phyloP scores from a whole-genome alignment of 2,797 vertebrate genomes.

The Rhinella marina region DNA sequence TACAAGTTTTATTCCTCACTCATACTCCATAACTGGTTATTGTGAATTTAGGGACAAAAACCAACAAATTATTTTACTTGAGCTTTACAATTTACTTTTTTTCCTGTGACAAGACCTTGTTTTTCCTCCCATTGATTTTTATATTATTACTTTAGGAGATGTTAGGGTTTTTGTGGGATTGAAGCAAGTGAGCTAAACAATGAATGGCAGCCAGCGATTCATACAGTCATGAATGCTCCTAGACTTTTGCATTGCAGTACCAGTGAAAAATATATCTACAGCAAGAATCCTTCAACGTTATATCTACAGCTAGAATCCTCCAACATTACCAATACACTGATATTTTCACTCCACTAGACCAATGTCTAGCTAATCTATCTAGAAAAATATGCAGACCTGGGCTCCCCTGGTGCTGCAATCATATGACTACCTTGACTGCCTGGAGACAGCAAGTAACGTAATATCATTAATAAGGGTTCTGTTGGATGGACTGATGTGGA shows the following conservation, averaged over 20 bases:
- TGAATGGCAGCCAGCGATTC: no score
- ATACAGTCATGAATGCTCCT: neutral
- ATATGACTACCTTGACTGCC: neutral
- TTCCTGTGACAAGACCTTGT: neutral
- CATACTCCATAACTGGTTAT: neutral
- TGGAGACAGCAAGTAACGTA: neutral
- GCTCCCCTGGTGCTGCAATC: neutral
- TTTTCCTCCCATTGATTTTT: neutral
- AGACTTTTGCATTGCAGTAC: neutral
- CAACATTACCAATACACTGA: neutral
- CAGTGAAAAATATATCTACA: neutral
- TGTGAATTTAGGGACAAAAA: neutral
- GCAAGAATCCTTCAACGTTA: no score
- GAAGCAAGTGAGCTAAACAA: no score
- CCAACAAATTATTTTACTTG: neutral
- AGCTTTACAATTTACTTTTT: neutral
- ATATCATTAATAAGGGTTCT: neutral
- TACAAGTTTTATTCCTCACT: neutral
- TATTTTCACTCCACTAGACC: neutral
- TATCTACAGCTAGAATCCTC: neutral
- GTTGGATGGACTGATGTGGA: no score
- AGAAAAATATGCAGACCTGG: neutral
- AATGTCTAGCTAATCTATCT: neutral
- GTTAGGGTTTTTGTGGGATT: neutral
- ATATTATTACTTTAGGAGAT: neutral